Evolutionary conservation across 2,888 invertebrate genomes (phyloP), one percentile per base, ranked within the genome.

Genomic region (Chironomus riparius): DNA sequence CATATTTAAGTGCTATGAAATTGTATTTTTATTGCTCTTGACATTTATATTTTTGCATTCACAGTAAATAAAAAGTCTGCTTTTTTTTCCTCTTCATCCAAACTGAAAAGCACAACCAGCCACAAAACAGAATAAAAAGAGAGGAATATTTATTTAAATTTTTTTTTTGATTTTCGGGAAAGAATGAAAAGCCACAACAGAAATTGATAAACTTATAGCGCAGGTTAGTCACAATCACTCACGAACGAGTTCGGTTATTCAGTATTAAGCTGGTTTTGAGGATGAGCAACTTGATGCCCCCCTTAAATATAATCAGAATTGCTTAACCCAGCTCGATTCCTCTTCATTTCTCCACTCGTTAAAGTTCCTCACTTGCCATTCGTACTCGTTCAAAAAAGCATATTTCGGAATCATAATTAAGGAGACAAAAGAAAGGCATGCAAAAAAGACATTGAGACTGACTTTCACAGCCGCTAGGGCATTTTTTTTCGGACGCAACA

Each of bases 1-100:
- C 73, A 73, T 73, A 72, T 72, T 61, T 47, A 73, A 73, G 65
- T 73, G 73, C 65, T 62, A 73, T 73, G 65, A 73, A 73, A 73
- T 73, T 73, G 73, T 65, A 73, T 65, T 65, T 73, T 73, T 73
- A 73, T 73, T 73, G 73, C 38, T 73, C 24, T 24, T 24, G 73
- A 73, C 73, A 65, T 72, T 61, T 56, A 47, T 69, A 38, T 69
- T 65, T 21, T 21, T 65, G 12, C 65, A 38, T 38, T 38, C 38
- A 38, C 38, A 38, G 38, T 38, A 38, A 38, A 38, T 38, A 38
- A 38, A 38, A 38, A 38, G 38, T 38, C 38, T 38, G 38, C 38
- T 38, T 38, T 38, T 28, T 28, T 38, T 38, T 38, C 38, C 38
- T 38, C 38, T 38, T 38, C 28, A 28, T 28, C 38, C 68, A 68